Evolutionary conservation across 2,888 invertebrate species (phyloP).

Genomic region (Luperina nickerlii): DNA sequence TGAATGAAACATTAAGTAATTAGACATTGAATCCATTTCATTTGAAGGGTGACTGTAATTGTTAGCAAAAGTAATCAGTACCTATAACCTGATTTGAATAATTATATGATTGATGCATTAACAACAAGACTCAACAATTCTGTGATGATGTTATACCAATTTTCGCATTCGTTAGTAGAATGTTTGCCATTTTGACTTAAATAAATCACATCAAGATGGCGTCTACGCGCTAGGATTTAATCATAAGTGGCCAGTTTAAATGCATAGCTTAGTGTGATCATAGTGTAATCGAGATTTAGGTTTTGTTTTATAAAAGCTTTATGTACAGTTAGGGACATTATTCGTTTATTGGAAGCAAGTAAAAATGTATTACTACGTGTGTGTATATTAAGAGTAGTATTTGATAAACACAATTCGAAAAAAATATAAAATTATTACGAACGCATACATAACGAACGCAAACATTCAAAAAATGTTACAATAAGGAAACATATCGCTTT

Average conservation of each 20-base stretch:
- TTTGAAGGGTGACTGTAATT: not conserved
- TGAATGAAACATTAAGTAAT: slow-evolving; percentile 19
- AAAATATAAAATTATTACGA: slow-evolving; percentile 79
- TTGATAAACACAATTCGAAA: slow-evolving; percentile 86
- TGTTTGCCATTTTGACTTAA: slow-evolving; percentile 79
- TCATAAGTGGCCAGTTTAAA: slow-evolving; percentile 80
- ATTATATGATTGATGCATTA: slow-evolving; percentile 67
- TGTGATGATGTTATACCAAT: slow-evolving; percentile 83
- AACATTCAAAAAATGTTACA: slow-evolving; percentile 87
- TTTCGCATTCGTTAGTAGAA: slow-evolving; percentile 77
- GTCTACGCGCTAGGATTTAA: slow-evolving; percentile 75
- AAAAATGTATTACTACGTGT: slow-evolving; percentile 76
- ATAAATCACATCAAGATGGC: slow-evolving; percentile 76
- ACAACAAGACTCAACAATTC: slow-evolving; percentile 77
- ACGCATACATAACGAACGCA: slow-evolving; percentile 78
- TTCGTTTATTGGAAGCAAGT: slow-evolving; percentile 84
- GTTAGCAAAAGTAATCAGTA: slow-evolving; percentile 2
- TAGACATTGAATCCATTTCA: slow-evolving; percentile 3
- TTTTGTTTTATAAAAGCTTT: slow-evolving; percentile 88
- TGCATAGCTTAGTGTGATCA: slow-evolving; percentile 87
- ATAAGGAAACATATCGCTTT: slow-evolving; percentile 90
- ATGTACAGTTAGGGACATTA: slow-evolving; percentile 87
- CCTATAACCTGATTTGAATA: not conserved
- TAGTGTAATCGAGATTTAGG: slow-evolving; percentile 84
- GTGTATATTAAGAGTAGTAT: slow-evolving; percentile 88